These are phyloP conservation scores for Hexactinellida sp. DNA, from an alignment of 37 sponge, comb jelly and placozoan species.

Conservation along the genomic window DNA sequence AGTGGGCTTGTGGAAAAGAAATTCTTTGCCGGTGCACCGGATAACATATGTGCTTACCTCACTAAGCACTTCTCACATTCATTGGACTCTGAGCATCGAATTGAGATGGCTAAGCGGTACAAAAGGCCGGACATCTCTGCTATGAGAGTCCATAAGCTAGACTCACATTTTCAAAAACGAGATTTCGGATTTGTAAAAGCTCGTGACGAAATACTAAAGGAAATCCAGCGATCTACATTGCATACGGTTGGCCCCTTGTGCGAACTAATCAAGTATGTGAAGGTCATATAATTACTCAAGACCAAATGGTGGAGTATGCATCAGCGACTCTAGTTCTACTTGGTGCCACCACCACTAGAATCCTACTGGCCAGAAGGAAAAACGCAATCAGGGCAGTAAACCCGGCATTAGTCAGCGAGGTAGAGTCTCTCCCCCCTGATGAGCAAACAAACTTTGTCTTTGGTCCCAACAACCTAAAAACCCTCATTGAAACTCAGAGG, in stretches of 20 bases:
- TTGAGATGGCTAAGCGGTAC: not conserved
- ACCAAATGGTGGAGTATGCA: not conserved
- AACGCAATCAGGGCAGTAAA: not conserved
- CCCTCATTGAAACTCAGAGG: not conserved
- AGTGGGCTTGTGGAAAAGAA: not conserved
- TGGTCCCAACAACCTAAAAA: not conserved
- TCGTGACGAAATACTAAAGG: not conserved
- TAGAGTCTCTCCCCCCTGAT: not conserved
- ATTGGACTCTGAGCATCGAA: not conserved
- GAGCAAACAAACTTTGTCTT: not conserved
- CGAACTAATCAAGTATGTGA: not conserved
- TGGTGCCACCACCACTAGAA: not conserved
- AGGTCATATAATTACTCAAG: not conserved
- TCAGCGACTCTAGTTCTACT: not conserved
- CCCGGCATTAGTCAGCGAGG: not conserved
- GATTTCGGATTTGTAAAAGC: not conserved
- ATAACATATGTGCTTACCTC: no score
- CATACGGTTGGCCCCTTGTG: not conserved
- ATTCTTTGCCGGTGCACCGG: not conserved
- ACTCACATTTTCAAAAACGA: not conserved
- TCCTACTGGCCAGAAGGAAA: not conserved
- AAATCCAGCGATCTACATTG: not conserved
- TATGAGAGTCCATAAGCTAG: not conserved
- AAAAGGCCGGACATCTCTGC: not conserved
- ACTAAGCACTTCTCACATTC: not conserved